Percentiles rank a stretch among this genome's conserved stretches.
Conservation (phyloP, 2,888 invertebrate species). For the Callyntrura guangdongensis region DNA sequence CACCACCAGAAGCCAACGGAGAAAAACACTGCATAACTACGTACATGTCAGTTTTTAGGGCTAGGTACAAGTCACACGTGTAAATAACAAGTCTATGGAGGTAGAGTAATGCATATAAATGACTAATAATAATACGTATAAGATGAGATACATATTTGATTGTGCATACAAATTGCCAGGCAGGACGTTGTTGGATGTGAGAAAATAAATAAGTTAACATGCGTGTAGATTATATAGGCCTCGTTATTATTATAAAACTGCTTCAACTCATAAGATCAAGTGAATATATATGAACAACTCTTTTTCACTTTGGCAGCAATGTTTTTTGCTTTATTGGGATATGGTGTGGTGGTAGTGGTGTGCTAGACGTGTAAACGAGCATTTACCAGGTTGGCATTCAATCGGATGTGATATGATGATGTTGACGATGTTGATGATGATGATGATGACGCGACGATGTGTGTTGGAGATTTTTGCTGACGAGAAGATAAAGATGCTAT, state of each 20-base stretch:
- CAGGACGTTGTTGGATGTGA: slow-evolving; percentile 18
- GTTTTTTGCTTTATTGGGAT: not conserved
- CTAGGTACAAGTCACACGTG: slow-evolving; percentile 79
- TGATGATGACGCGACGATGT: slow-evolving; percentile 68
- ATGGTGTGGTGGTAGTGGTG: not conserved
- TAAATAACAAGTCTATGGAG: slow-evolving; percentile 63
- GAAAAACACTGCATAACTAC: slow-evolving; percentile 22
- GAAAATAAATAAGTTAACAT: slow-evolving; percentile 41
- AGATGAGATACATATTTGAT: slow-evolving; percentile 70
- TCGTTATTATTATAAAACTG: slow-evolving; percentile 27
- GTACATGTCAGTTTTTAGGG: slow-evolving; percentile 69
- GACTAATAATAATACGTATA: slow-evolving; percentile 19
- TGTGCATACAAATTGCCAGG: slow-evolving; percentile 17
- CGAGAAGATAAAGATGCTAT: slow-evolving; percentile 63
- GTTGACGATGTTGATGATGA: slow-evolving; percentile 46
- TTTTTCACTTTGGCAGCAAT: slow-evolving; percentile 36
- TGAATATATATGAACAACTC: slow-evolving; percentile 4
- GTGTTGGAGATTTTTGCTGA: slow-evolving; percentile 66
- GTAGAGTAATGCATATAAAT: slow-evolving; percentile 57
- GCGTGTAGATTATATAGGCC: not conserved
- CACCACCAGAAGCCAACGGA: slow-evolving; percentile 40
- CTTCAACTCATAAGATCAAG: slow-evolving; percentile 19
- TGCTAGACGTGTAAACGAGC: slow-evolving; percentile 18
- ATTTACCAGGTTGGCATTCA: slow-evolving; percentile 56
- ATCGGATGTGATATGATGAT: slow-evolving; percentile 75